Percentiles rank a stretch among this genome's conserved stretches.
Evolutionary conservation across 1,140 invertebrate species (phyloP).

Genomic region (Littorina saxatilis): DNA sequence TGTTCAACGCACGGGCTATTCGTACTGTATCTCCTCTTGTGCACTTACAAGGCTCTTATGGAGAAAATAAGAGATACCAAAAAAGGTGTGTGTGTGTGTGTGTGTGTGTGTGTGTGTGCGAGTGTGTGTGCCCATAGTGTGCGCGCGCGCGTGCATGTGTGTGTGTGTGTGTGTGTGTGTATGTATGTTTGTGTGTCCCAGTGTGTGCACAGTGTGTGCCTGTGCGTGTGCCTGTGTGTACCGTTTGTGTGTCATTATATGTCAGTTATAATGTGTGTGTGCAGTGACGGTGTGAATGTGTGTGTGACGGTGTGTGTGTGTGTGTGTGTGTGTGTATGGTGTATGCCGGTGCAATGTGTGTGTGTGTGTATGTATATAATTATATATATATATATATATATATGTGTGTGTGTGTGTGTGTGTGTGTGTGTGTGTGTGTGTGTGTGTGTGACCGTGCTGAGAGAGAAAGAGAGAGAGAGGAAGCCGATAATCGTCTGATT

Average conservation of each 20-base stretch:
- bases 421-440: slow-evolving; percentile 13
- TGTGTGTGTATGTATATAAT: neutral
- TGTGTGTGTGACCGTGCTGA: neutral
- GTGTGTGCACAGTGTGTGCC: neutral
- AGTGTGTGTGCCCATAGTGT: neutral
- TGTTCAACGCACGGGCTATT: too few species aligned
- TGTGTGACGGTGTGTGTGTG: slow-evolving; percentile 4
- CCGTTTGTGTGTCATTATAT: too few species aligned
- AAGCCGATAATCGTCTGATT: too few species aligned
- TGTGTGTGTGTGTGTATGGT: slow-evolving; percentile 4
- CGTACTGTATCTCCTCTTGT: too few species aligned
- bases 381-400: neutral
- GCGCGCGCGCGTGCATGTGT: neutral
- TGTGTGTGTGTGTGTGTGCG: neutral
- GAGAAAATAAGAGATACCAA: too few species aligned
- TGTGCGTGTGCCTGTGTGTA: neutral
- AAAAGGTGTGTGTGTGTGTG: slow-evolving; percentile 1
- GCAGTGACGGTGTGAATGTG: neutral
- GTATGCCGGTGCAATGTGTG: neutral
- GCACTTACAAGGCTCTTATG: too few species aligned
- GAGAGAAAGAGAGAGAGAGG: neutral
- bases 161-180: slow-evolving; percentile 22
- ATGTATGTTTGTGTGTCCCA: neutral
- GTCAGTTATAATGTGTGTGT: neutral
- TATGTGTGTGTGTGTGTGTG: slow-evolving; percentile 2